Base-by-base conservation (phyloP, 2,113 vertebrate species). In the Elgaria multicarinata region DNA sequence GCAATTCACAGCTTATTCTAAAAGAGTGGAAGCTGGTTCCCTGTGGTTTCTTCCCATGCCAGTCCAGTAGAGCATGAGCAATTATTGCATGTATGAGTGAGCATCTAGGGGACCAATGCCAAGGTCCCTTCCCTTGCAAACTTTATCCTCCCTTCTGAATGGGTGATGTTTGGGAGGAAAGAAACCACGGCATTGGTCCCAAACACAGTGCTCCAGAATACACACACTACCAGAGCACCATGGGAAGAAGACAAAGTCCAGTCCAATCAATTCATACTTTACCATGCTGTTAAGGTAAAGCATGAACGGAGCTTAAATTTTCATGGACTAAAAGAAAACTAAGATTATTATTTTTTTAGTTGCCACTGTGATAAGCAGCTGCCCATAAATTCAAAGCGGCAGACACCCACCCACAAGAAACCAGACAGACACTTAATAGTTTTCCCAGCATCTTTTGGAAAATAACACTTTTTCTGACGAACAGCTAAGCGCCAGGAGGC, bases 291-390 rank as follows among this genome's bases (percentile, higher is more conserved):
- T 33, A 79, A 58, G 7, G 20, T 33, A 79, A 58, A 64, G 0
- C 39, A 75, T 16, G 31, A 85, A 16, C 10, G 8, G 8, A 67
- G n/a, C 83, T 91, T 75, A 92, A 18, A 3, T 22, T 90, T 89
- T 20, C 44, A 28, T 28, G 26, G 53, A 12, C 46, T 8, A 75
- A 58, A 74, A 28, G 33, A 3, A 72, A 53, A 58, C 6, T 14
- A 22, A 6, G 58, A 55, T 71, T 84, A 44, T 24, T 53, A n/a
- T 6, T 85, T 74, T 28, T 50, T 71, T n/a, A 71, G 71, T 64
- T 39, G 69, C 6, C 22, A 74, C 8, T 39, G n/a, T 39, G n/a
- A 74, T 50, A 85, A 36, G 50, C 31, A 58, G 24, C 33, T 36
- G 67, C 33, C 3, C 69, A 74, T 72, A 53, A 75, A 75, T n/a